Conservation (phyloP, 2,888 invertebrate species). For the Drosophila sordidula region DNA sequence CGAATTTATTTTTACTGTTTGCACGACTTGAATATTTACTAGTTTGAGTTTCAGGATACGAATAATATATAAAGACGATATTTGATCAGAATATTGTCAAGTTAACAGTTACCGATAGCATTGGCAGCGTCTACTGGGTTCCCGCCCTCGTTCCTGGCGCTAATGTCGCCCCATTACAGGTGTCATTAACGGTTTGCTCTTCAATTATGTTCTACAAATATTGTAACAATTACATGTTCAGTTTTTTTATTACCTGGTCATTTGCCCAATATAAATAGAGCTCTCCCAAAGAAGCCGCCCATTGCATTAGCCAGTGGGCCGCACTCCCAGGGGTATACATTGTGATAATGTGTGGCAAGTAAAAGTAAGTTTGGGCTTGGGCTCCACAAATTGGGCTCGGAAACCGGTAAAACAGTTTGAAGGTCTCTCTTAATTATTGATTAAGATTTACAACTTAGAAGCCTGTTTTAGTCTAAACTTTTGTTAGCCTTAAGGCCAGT, state of each 20-base stretch:
- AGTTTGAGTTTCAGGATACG: slow-evolving; percentile 3
- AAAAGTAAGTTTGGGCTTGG: background rate
- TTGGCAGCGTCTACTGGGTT: slow-evolving; percentile 36
- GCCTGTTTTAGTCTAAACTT: no score
- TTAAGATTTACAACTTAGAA: no score
- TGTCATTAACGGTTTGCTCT: slow-evolving; percentile 81
- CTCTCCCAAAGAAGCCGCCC: slow-evolving; percentile 49
- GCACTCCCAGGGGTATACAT: slow-evolving; percentile 9
- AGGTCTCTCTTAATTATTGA: no score
- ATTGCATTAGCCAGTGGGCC: slow-evolving; percentile 52
- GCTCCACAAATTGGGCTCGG: background rate
- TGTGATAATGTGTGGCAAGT: background rate
- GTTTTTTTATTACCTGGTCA: slow-evolving; percentile 74
- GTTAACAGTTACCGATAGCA: slow-evolving; percentile 19
- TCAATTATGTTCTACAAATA: slow-evolving; percentile 73
- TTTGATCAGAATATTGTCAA: background rate
- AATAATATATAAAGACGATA: background rate
- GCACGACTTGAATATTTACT: background rate
- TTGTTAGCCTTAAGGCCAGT: no score
- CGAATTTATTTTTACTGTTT: background rate
- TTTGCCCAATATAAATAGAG: slow-evolving; percentile 75
- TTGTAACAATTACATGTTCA: slow-evolving; percentile 75
- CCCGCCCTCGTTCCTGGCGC: slow-evolving; percentile 32
- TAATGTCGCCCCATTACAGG: slow-evolving; percentile 81
- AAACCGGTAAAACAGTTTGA: background rate